Conservation (phyloP, 2,888 invertebrate species). For the Caenorhabditis virilis region DNA sequence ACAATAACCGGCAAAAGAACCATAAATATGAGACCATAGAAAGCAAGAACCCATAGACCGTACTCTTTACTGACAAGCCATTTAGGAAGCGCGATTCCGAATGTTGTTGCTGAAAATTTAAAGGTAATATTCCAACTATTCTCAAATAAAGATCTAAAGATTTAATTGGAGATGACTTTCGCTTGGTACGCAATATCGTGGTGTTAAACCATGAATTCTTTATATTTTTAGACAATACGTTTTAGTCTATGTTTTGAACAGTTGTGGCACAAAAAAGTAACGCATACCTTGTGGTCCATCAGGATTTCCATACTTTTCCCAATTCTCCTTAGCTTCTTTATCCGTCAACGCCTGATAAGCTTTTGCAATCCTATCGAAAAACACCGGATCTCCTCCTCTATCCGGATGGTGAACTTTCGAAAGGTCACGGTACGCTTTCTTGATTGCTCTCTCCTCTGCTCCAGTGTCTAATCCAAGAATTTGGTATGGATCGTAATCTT, state of each 20-base stretch:
- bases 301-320: conserved; percentile 98
- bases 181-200: too few species aligned
- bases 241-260: too few species aligned
- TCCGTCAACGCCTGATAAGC: conserved; percentile 83
- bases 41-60: conserved; percentile 90
- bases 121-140: neutral
- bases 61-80: conserved; percentile 99
- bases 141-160: too few species aligned
- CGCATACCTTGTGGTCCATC: conserved; percentile 87
- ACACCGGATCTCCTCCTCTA: conserved; percentile 83
- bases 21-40: conserved; percentile 96
- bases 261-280: too few species aligned
- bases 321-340: conserved; percentile 93
- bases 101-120: conserved; percentile 81
- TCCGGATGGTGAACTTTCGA: conserved; percentile 91
- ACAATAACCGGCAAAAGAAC: conserved; percentile 81
- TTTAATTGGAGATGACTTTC: too few species aligned
- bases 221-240: too few species aligned
- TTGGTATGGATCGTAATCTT: conserved; percentile 95
- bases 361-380: conserved; percentile 96
- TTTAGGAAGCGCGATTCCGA: conserved; percentile 97
- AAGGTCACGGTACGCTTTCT: conserved; percentile 90
- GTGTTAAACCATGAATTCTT: too few species aligned
- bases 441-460: conserved; percentile 85
- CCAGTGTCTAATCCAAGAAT: conserved; percentile 88